phyloP scores from a whole-genome alignment of 2,113 vertebrate species.

The Tichodroma muraria region DNA sequence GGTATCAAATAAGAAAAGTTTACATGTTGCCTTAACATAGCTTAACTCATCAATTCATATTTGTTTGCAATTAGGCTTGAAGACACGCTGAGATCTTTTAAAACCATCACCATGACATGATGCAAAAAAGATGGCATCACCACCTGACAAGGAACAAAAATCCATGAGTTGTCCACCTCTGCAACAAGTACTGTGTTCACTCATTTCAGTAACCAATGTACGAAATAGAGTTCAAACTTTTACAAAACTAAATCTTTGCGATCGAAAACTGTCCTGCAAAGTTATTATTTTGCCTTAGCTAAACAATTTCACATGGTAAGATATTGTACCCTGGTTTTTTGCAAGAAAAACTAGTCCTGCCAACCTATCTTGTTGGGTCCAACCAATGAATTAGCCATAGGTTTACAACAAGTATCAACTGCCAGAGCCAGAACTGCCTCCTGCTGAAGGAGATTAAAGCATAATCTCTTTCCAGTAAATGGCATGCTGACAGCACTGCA shows the following conservation, averaged over 20 bases:
- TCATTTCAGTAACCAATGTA: not conserved
- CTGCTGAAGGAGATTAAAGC: slow-evolving; percentile 4
- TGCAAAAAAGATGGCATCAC: not conserved
- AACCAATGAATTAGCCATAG: not conserved
- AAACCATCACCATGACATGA: not conserved
- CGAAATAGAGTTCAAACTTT: not conserved
- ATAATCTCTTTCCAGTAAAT: slow-evolving; percentile 10
- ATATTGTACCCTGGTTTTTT: not conserved
- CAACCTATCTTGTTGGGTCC: not conserved
- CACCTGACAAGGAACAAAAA: not conserved
- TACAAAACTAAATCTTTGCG: not conserved
- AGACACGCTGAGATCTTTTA: not conserved
- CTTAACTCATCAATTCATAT: not conserved
- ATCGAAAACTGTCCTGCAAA: not conserved
- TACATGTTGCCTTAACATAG: not conserved
- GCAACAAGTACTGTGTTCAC: not conserved
- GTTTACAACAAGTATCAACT: not conserved
- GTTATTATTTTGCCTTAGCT: not conserved
- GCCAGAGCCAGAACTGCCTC: not conserved
- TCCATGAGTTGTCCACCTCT: not conserved
- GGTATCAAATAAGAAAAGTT: not conserved
- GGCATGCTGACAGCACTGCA: not conserved
- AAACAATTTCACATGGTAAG: not conserved
- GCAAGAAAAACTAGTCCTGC: not conserved
- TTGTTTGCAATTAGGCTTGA: not conserved